Base-by-base conservation (phyloP, 2,113 vertebrate species). In the Oplegnathus fasciatus region DNA sequence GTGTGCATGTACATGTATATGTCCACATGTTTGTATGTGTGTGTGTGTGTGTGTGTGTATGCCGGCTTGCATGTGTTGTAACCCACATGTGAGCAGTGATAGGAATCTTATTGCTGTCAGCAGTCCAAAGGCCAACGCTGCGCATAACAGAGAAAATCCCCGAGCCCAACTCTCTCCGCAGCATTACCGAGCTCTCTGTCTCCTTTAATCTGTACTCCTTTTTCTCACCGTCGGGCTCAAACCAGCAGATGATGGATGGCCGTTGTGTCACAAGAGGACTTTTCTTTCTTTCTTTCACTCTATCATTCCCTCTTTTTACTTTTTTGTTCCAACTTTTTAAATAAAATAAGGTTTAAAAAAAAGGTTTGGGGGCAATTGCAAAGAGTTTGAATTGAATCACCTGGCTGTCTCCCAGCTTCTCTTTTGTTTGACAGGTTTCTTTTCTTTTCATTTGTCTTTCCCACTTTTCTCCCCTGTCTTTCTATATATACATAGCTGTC, bases 31-130 rank as follows among this genome's bases (percentile, higher is more conserved):
- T 42, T 76, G 26, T 81, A 44, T 73, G 57, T 75, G 28, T 73
- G 57, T 71, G 26, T 66, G 40, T 79, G 46, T 28, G 26, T 48
- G n/a, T 57, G 70, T 46, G 79, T 46, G 24, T 18, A 4, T 17
- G 34, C 18, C 40, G 48, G 40, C 48, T 54, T 81, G 55, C 72
- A 77, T 87, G 80, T 89, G 61, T 69, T 50, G 60, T 26, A 28
- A 78, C 67, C 37, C 80, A 90, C 83, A 91, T 90, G 75, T 90
- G 83, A 88, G 66, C 81, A 40, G 69, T 58, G 89, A 93, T 91
- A 86, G 80, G 85, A 90, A 93, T 92, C 90, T 87, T 72, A 80
- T 82, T 88, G 82, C 89, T 92, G 90, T 91, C 91, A 89, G 7
- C 69, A 20, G 76, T 72, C 85, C 84, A 86, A 87, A 92, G 80